A percentile compares a stretch with the other conserved stretches of the same genome.
These are phyloP conservation scores for Ameiurus melas DNA, from an alignment of 2,113 vertebrate species.

Conservation along the genomic window DNA sequence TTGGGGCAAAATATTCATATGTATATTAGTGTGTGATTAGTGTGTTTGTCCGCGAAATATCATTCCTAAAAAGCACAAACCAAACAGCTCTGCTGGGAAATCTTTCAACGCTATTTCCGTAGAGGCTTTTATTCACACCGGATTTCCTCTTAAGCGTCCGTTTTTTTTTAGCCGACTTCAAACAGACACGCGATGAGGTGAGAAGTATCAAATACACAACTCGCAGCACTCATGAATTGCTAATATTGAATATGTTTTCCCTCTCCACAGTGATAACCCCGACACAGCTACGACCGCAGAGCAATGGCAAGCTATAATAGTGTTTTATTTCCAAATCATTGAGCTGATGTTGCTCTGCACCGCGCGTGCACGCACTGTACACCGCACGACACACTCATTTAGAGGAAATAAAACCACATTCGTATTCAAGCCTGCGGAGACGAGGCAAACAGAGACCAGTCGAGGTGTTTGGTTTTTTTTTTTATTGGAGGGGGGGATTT, in stretches of 20 bases:
- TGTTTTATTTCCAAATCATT: slow-evolving; percentile 13
- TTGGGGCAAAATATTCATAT: neutral
- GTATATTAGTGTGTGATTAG: neutral
- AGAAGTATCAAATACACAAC: neutral
- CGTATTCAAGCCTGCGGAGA: neutral
- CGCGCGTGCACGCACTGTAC: neutral
- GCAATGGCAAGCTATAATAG: too few relatives aligned
- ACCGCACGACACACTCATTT: neutral
- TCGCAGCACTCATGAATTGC: neutral
- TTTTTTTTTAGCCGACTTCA: neutral
- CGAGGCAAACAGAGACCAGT: neutral
- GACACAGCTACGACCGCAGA: neutral
- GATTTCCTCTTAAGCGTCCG: neutral
- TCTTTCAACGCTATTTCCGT: neutral
- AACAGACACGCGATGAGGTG: neutral
- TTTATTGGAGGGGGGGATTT: too few relatives aligned
- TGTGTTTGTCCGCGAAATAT: neutral
- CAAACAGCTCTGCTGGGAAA: neutral
- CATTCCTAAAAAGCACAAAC: neutral
- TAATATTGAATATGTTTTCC: neutral
- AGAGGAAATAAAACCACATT: slow-evolving; percentile 6
- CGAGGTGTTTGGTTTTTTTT: neutral
- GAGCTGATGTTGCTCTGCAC: neutral
- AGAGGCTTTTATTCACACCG: too few relatives aligned
- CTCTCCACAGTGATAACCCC: neutral